A percentile compares a stretch with the other conserved stretches of the same genome.
Conservation (phyloP, 2,888 invertebrate species). For the Meteorus cinctellus region DNA sequence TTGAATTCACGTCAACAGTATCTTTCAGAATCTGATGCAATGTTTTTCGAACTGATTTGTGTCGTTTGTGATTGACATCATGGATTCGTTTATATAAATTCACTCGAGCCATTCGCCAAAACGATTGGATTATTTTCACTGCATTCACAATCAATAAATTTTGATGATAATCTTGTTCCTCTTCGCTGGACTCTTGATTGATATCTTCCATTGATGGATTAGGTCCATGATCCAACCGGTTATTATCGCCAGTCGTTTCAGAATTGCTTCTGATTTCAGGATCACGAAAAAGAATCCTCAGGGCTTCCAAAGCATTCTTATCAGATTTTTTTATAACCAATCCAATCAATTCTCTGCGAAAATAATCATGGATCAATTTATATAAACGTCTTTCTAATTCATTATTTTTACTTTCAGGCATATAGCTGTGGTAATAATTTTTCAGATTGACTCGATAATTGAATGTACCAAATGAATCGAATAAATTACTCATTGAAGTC, state of each 20-base stretch:
- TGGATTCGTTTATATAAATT: constrained; percentile 54
- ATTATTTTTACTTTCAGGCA: constrained; percentile 44
- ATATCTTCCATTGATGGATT: neutral
- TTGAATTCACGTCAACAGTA: constrained; percentile 48
- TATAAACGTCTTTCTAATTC: neutral
- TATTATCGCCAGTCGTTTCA: neutral
- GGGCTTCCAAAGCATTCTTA: neutral
- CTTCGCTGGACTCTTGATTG: neutral
- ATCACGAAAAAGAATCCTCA: constrained; percentile 59
- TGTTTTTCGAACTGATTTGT: constrained; percentile 45
- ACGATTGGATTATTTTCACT: constrained; percentile 56
- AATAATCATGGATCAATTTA: constrained; percentile 50
- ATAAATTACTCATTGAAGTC: constrained; percentile 44
- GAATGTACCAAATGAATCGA: constrained; percentile 54
- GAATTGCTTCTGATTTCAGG: constrained; percentile 41
- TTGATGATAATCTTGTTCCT: constrained; percentile 1
- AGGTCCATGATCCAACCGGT: neutral
- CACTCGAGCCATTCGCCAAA: constrained; percentile 54
- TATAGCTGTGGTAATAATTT: constrained; percentile 55
- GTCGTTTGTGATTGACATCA: constrained; percentile 47
- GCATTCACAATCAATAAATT: constrained; percentile 20
- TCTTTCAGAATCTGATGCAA: constrained; percentile 47
- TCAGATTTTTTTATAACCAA: constrained; percentile 38
- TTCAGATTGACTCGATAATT: constrained; percentile 47
- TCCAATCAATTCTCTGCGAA: constrained; percentile 50